phyloP scores from a whole-genome alignment of 2,888 invertebrate species.

The Andrena flavipes region DNA sequence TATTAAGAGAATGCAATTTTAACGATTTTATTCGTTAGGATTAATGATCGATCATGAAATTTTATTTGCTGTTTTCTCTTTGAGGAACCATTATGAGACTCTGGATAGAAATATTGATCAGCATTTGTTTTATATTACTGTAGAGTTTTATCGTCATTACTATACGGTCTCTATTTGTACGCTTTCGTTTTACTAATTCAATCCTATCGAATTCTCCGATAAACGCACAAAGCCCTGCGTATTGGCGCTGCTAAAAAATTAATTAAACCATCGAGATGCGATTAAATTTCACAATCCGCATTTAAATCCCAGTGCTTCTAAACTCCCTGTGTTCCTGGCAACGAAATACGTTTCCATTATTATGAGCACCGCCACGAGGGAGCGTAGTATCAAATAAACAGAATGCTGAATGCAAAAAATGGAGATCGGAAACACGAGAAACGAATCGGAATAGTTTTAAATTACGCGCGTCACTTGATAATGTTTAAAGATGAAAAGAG shows the following conservation, averaged over 20 bases:
- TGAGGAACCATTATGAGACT: too few species aligned
- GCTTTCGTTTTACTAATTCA: conserved; percentile 2
- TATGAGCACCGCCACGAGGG: too few species aligned
- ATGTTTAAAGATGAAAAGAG: neutral
- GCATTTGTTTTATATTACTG: conserved; percentile 2
- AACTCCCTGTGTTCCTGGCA: neutral
- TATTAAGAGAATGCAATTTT: too few species aligned
- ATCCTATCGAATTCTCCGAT: conserved; percentile 20
- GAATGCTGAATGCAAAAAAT: neutral
- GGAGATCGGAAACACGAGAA: neutral
- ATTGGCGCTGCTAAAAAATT: conserved; percentile 22
- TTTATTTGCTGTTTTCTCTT: too few species aligned
- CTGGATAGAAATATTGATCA: neutral
- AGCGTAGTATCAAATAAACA: conserved; percentile 7
- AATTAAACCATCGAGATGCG: conserved; percentile 26
- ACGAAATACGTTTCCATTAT: conserved; percentile 12
- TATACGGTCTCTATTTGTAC: neutral
- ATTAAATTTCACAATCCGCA: conserved; percentile 32
- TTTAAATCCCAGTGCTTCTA: conserved; percentile 16
- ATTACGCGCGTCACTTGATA: neutral
- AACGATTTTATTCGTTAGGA: too few species aligned
- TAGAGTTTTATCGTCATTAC: neutral
- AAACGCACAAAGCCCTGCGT: conserved; percentile 17
- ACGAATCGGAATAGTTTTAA: neutral
- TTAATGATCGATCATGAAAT: too few species aligned